Evolutionary conservation across 2,888 invertebrate species (phyloP).

Genomic region (Nymphalis polychloros): DNA sequence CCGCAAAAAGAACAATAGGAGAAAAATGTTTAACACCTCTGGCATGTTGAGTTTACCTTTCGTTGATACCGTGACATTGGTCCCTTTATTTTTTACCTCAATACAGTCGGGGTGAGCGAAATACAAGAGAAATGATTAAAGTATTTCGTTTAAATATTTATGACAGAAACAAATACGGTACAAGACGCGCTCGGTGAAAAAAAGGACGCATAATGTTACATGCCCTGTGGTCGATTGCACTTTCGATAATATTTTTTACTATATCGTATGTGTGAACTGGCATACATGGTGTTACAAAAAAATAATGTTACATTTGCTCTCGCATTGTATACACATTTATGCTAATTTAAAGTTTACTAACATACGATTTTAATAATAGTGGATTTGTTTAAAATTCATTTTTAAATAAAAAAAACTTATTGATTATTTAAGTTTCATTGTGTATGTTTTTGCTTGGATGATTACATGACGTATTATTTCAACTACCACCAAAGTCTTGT

Average conservation of each 20-base stretch:
- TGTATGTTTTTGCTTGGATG: too few relatives aligned
- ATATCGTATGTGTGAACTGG: slow-evolving; percentile 20
- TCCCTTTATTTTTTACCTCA: slow-evolving; percentile 63
- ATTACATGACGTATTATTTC: too few relatives aligned
- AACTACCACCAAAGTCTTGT: too few relatives aligned
- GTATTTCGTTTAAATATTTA: slow-evolving; percentile 33
- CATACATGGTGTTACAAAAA: slow-evolving; percentile 1
- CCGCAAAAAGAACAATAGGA: neutral
- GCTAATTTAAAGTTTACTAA: too few relatives aligned
- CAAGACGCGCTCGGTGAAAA: slow-evolving; percentile 17
- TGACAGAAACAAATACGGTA: slow-evolving; percentile 29
- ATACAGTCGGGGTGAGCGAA: slow-evolving; percentile 54
- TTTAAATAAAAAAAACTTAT: too few relatives aligned
- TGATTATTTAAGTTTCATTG: too few relatives aligned
- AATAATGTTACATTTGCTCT: neutral
- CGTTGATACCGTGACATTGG: slow-evolving; percentile 57
- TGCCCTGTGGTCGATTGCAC: slow-evolving; percentile 23
- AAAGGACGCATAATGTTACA: slow-evolving; percentile 27
- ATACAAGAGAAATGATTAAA: slow-evolving; percentile 13
- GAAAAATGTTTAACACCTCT: slow-evolving; percentile 41
- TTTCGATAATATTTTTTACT: slow-evolving; percentile 24
- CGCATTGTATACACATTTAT: too few relatives aligned
- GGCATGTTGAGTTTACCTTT: slow-evolving; percentile 50
- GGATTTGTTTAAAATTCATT: too few relatives aligned
- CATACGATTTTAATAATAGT: too few relatives aligned